phyloP scores from a whole-genome alignment of 2,797 vertebrate species.

The Lagocephalus sceleratus region DNA sequence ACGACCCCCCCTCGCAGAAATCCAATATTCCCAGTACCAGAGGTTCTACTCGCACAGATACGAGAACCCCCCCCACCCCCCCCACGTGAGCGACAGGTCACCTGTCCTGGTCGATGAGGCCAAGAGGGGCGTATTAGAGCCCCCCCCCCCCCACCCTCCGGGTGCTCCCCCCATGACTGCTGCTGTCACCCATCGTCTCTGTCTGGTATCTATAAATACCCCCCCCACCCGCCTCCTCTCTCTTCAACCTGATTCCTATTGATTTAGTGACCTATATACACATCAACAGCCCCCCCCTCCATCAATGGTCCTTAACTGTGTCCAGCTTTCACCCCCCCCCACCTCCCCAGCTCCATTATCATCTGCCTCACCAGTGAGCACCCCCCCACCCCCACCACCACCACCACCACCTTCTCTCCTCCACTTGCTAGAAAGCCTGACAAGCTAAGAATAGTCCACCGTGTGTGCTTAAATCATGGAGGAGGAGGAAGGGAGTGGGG shows the following conservation, averaged over 20 bases:
- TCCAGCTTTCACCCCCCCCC: slow-evolving; percentile 45
- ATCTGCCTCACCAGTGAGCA: slow-evolving; percentile 37
- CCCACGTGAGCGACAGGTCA: slow-evolving; percentile 14
- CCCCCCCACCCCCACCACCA: slow-evolving; percentile 14
- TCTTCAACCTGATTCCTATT: slow-evolving; percentile 80
- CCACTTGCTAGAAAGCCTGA: slow-evolving; percentile 55
- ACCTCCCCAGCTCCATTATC: slow-evolving; percentile 41
- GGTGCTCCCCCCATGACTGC: slow-evolving; percentile 44
- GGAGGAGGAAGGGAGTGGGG: slow-evolving; percentile 40
- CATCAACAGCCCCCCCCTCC: slow-evolving; percentile 61
- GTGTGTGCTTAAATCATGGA: slow-evolving; percentile 63
- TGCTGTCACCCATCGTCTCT: slow-evolving; percentile 68
- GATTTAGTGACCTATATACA: slow-evolving; percentile 83
- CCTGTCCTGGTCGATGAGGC: slow-evolving; percentile 48
- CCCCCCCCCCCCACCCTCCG: too few relatives aligned
- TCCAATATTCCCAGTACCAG: slow-evolving; percentile 51
- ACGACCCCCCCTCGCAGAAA: slow-evolving; percentile 16
- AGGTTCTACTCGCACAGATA: slow-evolving; percentile 48
- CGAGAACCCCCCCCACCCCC: slow-evolving; percentile 25
- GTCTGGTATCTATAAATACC: slow-evolving; percentile 77
- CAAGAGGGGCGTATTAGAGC: slow-evolving; percentile 52
- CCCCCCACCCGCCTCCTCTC: slow-evolving; percentile 55
- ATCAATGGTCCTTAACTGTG: slow-evolving; percentile 55
- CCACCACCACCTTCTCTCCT: slow-evolving; percentile 37
- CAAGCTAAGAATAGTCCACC: slow-evolving; percentile 72